Evolutionary conservation across 2,888 invertebrate species (phyloP).

Genomic region (Agrotis ipsilon): DNA sequence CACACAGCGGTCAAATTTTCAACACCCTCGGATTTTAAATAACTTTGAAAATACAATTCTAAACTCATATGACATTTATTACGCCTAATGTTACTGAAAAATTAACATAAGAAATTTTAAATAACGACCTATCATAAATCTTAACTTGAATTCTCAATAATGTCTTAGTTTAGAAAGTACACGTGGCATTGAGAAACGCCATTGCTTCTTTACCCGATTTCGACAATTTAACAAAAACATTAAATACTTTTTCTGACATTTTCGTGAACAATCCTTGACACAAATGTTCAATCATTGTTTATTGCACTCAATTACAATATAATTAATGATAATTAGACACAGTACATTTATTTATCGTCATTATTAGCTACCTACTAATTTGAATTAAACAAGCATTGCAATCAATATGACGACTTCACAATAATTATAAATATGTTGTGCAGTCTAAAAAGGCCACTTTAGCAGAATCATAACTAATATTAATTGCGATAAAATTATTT

Average conservation of each 20-base stretch:
- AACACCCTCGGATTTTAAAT: too few relatives aligned
- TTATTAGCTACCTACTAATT: neutral
- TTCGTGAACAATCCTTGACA: constrained; percentile 31
- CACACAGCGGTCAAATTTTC: too few relatives aligned
- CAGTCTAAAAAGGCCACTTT: too few relatives aligned
- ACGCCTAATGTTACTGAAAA: too few relatives aligned
- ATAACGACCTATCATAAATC: neutral
- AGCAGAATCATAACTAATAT: too few relatives aligned
- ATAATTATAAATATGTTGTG: neutral
- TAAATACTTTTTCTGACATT: constrained; percentile 2
- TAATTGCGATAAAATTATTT: too few relatives aligned
- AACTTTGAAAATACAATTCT: too few relatives aligned
- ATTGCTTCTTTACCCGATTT: constrained; percentile 11
- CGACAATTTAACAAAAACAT: constrained; percentile 16
- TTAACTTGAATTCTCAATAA: neutral
- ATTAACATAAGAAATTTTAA: neutral
- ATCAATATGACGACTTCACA: neutral
- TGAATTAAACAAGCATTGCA: neutral
- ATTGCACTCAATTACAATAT: constrained; percentile 7
- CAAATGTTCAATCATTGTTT: constrained; percentile 16
- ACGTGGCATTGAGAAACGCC: constrained; percentile 1
- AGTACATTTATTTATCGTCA: neutral
- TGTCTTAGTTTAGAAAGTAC: constrained; percentile 1
- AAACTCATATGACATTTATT: too few relatives aligned
- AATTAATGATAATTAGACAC: constrained; percentile 11